Percentiles rank a stretch among this genome's conserved stretches.
phyloP scores from a whole-genome alignment of 2,888 invertebrate genomes.

The Stratiomys singularior region DNA sequence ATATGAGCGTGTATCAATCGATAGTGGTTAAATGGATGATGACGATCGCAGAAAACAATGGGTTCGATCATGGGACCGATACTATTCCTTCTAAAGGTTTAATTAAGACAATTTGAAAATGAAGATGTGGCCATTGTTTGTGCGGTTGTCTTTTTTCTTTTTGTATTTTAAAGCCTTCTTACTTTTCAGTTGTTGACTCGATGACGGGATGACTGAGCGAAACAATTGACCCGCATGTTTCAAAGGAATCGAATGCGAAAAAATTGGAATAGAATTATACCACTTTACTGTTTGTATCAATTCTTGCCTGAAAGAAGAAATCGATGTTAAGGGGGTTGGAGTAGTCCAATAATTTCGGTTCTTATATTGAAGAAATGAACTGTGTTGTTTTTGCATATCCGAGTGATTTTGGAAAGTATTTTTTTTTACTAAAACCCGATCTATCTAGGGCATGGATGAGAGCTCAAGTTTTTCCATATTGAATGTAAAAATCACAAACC shows the following conservation, averaged over 20 bases:
- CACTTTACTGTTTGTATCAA: too few relatives aligned
- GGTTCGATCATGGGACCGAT: constrained; percentile 8
- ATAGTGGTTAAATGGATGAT: background rate
- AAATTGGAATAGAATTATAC: constrained; percentile 22
- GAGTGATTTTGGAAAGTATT: too few relatives aligned
- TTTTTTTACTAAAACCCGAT: too few relatives aligned
- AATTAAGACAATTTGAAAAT: background rate
- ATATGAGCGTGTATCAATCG: constrained; percentile 3
- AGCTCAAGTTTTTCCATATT: too few relatives aligned
- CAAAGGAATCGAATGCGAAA: constrained; percentile 1
- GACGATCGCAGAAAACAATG: background rate
- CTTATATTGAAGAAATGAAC: too few relatives aligned
- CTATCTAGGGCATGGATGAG: too few relatives aligned
- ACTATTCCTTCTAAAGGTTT: background rate
- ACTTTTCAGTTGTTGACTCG: background rate
- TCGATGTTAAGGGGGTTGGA: background rate
- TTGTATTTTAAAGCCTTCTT: background rate
- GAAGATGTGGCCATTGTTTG: background rate
- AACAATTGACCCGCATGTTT: constrained; percentile 37
- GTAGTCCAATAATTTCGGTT: background rate
- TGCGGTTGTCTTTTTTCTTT: background rate
- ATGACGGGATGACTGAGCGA: background rate
- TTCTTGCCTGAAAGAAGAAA: background rate
- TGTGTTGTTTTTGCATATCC: too few relatives aligned
- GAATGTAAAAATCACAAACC: too few relatives aligned